Base-by-base conservation (phyloP, 2,888 invertebrate species). In the Diarsia rubi region DNA sequence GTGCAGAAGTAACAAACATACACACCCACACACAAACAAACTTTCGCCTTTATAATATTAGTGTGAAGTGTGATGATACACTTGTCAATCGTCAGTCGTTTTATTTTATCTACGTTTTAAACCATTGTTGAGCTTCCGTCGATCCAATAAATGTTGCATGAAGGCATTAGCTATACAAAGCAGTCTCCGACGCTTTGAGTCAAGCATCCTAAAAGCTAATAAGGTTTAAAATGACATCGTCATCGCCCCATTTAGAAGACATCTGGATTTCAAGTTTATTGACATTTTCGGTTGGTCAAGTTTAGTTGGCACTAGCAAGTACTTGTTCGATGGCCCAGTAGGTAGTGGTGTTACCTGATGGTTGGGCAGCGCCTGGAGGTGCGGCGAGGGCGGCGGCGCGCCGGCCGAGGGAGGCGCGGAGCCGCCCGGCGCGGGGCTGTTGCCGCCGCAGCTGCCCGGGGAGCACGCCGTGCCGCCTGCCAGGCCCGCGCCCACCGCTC, bases 371-470 rank as follows among this genome's bases (percentile, higher is more conserved):
- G 88, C 72, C 59, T 42, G 66, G 82, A 83, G 88, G 84, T 83
- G 82, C 70, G 95, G 94, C 81, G 95, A 93, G 87, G 94, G 90
- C 66, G 94, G 94, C 82, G 93, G 93, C 82, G 95, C 93, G 87
- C 95, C 96, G 88, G 95, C 95, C 47, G 94, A 95, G 79, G 94
- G 91, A 70, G 95, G 95, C 86, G 94, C 94, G 47, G 96, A 93
- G 82, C 92, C 94, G 69, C 92, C 93, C 65, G 94, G 90, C 78
- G 96, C 93, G 59, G 97, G 96, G 74, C 97, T 97, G 59, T 94
- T 96, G 82, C 90, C 95, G 88, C 95, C 96, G 92, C 95, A 95
- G 91, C 95, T 95, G 90, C 93, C 96, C 74, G 96, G 96, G 83
- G 96, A 96, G 86, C 94, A 92, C 77, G 88, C 92, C 81, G 91